A percentile compares a stretch with the other conserved stretches of the same genome.
Evolutionary conservation across 2,113 vertebrate species (phyloP).

Genomic region (Daboia siamensis): DNA sequence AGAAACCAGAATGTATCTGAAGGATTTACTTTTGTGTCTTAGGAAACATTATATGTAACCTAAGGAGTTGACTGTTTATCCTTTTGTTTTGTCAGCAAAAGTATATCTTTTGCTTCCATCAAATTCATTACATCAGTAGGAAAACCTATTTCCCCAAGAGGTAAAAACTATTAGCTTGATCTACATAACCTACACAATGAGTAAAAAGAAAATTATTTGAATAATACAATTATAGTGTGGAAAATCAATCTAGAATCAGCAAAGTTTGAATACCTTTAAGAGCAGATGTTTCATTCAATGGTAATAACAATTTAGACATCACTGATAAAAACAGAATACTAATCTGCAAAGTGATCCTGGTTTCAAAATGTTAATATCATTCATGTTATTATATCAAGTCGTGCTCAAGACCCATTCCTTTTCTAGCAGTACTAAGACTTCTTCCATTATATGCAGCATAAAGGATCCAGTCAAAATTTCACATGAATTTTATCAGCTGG

Average conservation of each 20-base stretch:
- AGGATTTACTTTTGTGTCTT: neutral
- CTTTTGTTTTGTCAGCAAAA: neutral
- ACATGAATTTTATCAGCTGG: neutral
- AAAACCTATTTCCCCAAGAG: neutral
- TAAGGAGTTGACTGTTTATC: neutral
- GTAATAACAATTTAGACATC: neutral
- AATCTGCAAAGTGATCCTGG: neutral
- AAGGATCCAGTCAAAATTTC: neutral
- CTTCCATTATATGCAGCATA: neutral
- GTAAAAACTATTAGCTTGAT: neutral
- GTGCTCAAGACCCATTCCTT: neutral
- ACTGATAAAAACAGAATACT: neutral
- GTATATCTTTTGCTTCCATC: neutral
- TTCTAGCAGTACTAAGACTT: neutral
- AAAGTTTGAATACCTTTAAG: neutral
- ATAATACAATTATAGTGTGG: neutral
- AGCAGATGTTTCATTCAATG: neutral
- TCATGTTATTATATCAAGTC: neutral
- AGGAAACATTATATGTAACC: neutral
- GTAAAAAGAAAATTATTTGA: neutral
- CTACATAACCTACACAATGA: neutral
- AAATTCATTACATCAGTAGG: neutral
- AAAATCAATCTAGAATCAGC: neutral
- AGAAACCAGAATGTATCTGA: neutral
- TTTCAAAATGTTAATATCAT: no score